These are phyloP conservation scores for Drosophila atripex DNA, from an alignment of 2,888 invertebrate species.

Conservation along the genomic window DNA sequence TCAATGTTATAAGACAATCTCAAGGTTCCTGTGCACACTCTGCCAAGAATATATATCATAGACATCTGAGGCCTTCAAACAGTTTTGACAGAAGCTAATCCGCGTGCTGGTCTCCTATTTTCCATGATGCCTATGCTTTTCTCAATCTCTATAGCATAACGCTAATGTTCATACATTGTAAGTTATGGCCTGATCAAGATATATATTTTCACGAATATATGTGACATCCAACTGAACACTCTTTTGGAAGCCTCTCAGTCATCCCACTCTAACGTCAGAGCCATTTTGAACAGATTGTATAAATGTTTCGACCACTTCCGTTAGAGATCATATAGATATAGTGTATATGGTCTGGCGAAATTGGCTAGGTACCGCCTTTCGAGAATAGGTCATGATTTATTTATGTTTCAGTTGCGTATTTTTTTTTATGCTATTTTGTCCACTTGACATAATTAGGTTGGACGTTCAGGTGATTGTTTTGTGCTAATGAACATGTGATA, in stretches of 20 bases:
- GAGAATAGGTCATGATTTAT: slow-evolving; percentile 78
- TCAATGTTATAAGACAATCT: slow-evolving; percentile 12
- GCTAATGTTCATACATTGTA: slow-evolving; percentile 49
- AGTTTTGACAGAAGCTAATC: slow-evolving; percentile 65
- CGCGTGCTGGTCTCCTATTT: slow-evolving; percentile 21
- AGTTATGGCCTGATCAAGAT: slow-evolving; percentile 52
- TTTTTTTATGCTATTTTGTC: slow-evolving; percentile 16
- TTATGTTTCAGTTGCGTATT: slow-evolving; percentile 30
- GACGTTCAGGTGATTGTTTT: slow-evolving; percentile 61
- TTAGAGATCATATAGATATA: slow-evolving; percentile 50
- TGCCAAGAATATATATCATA: slow-evolving; percentile 35
- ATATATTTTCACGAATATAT: slow-evolving; percentile 36
- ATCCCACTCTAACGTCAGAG: slow-evolving; percentile 67
- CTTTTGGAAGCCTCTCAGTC: slow-evolving; percentile 37
- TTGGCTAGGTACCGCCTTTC: slow-evolving; percentile 40
- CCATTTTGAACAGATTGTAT: slow-evolving; percentile 63
- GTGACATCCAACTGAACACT: slow-evolving; percentile 54
- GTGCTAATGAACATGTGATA: slow-evolving; percentile 43
- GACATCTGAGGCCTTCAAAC: slow-evolving; percentile 50
- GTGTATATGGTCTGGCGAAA: slow-evolving; percentile 29
- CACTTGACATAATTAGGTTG: slow-evolving; percentile 65
- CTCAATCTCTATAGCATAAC: slow-evolving; percentile 36
- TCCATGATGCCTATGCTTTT: slow-evolving; percentile 2
- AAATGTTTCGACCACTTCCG: slow-evolving; percentile 67
- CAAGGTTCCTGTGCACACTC: slow-evolving; percentile 17